Percentiles rank a stretch among this genome's conserved stretches.
Conservation (phyloP, 1,140 invertebrate species). For the Zaprionus vittiger region DNA sequence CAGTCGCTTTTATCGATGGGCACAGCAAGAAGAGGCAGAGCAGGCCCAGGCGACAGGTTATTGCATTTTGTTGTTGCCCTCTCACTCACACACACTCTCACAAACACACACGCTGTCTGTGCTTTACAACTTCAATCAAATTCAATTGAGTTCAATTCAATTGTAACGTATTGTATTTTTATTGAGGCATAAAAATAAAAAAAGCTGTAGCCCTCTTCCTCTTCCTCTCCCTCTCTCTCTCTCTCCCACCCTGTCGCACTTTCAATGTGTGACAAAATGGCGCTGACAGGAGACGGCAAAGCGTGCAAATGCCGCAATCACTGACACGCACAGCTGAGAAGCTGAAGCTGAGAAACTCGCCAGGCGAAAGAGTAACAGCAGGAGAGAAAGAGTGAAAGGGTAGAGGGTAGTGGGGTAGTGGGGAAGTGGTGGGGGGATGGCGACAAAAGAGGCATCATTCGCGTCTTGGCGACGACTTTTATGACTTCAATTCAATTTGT, state of each 20-base stretch:
- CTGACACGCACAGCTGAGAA: constrained; percentile 62
- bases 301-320: constrained; percentile 66
- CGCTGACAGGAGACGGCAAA: constrained; percentile 51
- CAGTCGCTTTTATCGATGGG: constrained; percentile 35
- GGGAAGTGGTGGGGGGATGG: not conserved
- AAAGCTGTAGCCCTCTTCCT: constrained; percentile 37
- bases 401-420: not conserved
- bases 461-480: constrained; percentile 77
- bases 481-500: constrained; percentile 83
- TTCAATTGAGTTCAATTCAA: constrained; percentile 83
- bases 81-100: not conserved
- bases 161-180: constrained; percentile 83
- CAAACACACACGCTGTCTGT: constrained; percentile 58
- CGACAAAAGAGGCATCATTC: constrained; percentile 22
- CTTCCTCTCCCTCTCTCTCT: not conserved
- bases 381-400: not conserved
- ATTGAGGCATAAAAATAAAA: constrained; percentile 78
- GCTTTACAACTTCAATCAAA: constrained; percentile 83
- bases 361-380: constrained; percentile 8
- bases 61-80: constrained; percentile 69
- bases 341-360: constrained; percentile 12
- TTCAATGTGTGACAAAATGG: constrained; percentile 77
- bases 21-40: not conserved
- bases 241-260: constrained; percentile 6
- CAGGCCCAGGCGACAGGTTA: constrained; percentile 42